Conservation (phyloP, 2,797 vertebrate genomes). For the Peromyscus aztecus region DNA sequence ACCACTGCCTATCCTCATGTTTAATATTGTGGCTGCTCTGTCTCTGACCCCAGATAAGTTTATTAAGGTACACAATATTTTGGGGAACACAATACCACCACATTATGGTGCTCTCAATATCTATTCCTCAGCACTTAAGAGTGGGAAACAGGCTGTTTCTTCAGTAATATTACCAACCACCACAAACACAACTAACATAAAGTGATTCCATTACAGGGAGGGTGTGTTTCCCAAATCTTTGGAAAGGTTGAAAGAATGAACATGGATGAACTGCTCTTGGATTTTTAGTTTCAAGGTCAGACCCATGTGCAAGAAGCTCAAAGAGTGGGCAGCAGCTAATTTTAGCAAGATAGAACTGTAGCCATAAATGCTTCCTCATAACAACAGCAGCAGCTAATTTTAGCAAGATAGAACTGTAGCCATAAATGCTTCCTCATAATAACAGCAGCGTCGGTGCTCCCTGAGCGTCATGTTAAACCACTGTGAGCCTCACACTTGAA, state of each 20-base stretch:
- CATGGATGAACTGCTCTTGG: neutral
- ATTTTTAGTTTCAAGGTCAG: constrained; percentile 10
- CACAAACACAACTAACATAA: neutral
- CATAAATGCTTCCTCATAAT: neutral
- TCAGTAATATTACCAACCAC: neutral
- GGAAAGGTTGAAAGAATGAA: neutral
- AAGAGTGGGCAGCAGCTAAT: neutral
- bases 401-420: neutral
- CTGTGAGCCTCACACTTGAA: neutral
- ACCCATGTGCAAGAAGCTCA: neutral
- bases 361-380: neutral
- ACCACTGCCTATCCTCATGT: too few species aligned
- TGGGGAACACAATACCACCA: too few species aligned
- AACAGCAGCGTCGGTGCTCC: too few species aligned
- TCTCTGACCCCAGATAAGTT: too few species aligned
- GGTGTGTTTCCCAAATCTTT: neutral
- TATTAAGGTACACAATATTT: too few species aligned
- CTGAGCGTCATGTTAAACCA: neutral
- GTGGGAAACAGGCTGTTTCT: neutral
- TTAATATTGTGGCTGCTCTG: too few species aligned
- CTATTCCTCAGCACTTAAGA: constrained; percentile 7
- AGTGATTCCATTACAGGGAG: neutral
- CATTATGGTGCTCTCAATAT: neutral
- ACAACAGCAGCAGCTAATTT: too few species aligned
- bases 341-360: neutral